Percentiles rank a stretch among this genome's conserved stretches.
These are phyloP conservation scores for Elysia crispata DNA, from an alignment of 2,888 invertebrate genomes.

Conservation along the genomic window DNA sequence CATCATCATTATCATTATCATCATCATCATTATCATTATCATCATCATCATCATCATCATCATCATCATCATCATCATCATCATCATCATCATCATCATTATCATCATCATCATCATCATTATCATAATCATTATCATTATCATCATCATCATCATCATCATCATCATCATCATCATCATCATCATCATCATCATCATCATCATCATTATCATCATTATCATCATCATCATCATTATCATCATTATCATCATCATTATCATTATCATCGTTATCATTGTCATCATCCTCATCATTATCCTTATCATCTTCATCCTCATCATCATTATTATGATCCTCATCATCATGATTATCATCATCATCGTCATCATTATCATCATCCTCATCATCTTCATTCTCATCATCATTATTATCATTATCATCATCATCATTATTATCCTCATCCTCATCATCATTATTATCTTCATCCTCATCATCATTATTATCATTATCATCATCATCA, in stretches of 20 bases:
- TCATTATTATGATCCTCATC: too few species aligned
- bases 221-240: conserved; percentile 1
- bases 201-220: background rate
- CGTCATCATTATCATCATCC: too few species aligned
- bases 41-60: conserved; percentile 4
- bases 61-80: conserved; percentile 9
- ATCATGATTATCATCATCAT: too few species aligned
- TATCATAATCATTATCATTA: background rate
- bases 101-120: conserved; percentile 1
- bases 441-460: too few species aligned
- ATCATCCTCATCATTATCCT: too few species aligned
- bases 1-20: background rate
- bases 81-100: conserved; percentile 1
- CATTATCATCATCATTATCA: conserved; percentile 1
- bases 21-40: background rate
- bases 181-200: conserved; percentile 4
- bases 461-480: too few species aligned
- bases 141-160: conserved; percentile 9
- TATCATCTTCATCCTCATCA: too few species aligned
- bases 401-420: too few species aligned
- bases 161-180: conserved; percentile 9
- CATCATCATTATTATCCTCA: too few species aligned
- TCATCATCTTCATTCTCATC: too few species aligned
- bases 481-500: conserved; percentile 3
- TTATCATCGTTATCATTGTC: background rate